Evolutionary conservation across 2,797 vertebrate genomes (phyloP), one percentile per base, ranked within the genome.

Genomic region (Lepus townsendii): DNA sequence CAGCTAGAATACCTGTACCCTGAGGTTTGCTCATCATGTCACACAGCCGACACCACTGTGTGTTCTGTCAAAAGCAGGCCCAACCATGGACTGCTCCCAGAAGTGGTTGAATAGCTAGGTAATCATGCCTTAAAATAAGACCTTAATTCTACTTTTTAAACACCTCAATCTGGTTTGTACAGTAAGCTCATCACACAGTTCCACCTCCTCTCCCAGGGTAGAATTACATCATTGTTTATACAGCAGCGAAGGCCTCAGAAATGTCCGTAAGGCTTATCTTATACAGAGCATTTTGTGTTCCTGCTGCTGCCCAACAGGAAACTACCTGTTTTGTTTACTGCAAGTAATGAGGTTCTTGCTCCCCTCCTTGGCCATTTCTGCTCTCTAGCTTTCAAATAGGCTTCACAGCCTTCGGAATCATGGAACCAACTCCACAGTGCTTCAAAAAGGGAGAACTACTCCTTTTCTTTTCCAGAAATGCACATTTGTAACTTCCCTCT

Each of bases 181-280:
- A 79, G 17, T 42, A 86, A 96, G 71, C 30, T 69, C 75, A 88
- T 57, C 90, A 87, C 22, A 89, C 65, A 87, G 71, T 62, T 68
- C 66, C 47, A 93, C 68, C 63, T 85, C 65, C n/a, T 77, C 87
- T 93, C 93, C 90, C 80, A 95, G 77, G 68, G 77, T 2, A 88
- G 85, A 97, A 93, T 97, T 90, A 96, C 88, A 91, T 96, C 94
- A 96, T 52, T 86, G 77, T 97, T 97, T 97, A 94, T 42, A 42
- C 71, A 93, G 54, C 93, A 94, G 75, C 60, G 76, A 95, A 96
- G 65, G 62, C 83, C 92, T 91, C 89, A 47, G 69, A 72, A 57
- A 93, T 96, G 80, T 95, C 83, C 68, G 84, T 69, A 80, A 85
- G 72, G 42, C 22, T 88, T 71, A 68, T 83, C 50, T 87, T 24